Evolutionary conservation across 1,140 invertebrate genomes (phyloP), one percentile per base, ranked within the genome.

Genomic region (Heliconius nattereri): DNA sequence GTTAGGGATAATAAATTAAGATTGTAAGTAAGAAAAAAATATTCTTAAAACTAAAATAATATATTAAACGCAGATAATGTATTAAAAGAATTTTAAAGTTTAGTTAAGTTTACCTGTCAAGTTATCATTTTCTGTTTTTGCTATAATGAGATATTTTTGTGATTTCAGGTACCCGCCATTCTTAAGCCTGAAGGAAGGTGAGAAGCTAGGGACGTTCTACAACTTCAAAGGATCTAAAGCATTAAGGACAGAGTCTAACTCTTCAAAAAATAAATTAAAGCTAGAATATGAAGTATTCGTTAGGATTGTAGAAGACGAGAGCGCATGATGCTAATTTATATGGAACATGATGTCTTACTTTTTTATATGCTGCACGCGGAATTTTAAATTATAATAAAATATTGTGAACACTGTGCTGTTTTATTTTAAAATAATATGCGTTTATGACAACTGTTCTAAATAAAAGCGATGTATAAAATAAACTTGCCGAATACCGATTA

Each of bases 211-310:
- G 45, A 87, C 87, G 8, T 87, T 87, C 79, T 94, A 92, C 81
- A 92, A 89, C 77, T 92, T 91, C 79, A 91, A 90, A 80, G 92
- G 92, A 66, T 87, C 85, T n/a, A 94, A 92, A 84, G 80, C 87
- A 40, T 72, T 94, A 60, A 89, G 81, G 78, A 86, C 84, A 16
- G 84, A 85, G 2, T 73, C 79, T n/a, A 89, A 91, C 73, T 71
- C 87, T 1, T 75, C 86, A 9, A 90, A 82, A 37, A 89, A 82
- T 75, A 92, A 92, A 78, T 72, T 94, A 52, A 92, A 92, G 81
- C 84, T 94, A 76, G 89, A 94, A 73, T 94, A 94, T 66, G 92
- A 94, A 88, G 90, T 94, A 26, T 90, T 89, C 73, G 87, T 92
- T 7, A 87, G 87, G 80, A 86, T 94, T 16, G 85, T 91, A 20